These are phyloP conservation scores for Bombus sylvicola DNA, from an alignment of 1,140 invertebrate genomes.

Conservation along the genomic window DNA sequence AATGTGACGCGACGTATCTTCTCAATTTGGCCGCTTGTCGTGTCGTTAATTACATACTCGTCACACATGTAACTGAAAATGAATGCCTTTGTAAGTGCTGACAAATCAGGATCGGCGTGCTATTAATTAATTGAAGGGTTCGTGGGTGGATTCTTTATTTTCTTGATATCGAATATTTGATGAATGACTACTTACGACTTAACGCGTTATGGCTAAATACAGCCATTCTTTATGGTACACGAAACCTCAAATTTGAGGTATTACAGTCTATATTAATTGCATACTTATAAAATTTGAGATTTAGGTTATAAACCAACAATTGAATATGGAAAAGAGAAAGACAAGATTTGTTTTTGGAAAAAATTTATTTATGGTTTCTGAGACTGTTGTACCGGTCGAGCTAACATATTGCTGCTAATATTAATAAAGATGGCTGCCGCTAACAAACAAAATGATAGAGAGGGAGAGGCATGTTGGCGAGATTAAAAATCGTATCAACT, in stretches of 20 bases:
- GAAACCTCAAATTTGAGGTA: too few relatives aligned
- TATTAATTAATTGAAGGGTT: neutral
- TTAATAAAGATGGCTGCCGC: neutral
- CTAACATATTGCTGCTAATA: neutral
- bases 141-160: neutral
- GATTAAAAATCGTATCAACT: conserved; percentile 13
- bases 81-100: neutral
- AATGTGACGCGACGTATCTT: conserved; percentile 83
- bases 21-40: conserved; percentile 85
- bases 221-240: too few relatives aligned
- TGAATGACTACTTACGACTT: too few relatives aligned
- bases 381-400: too few relatives aligned
- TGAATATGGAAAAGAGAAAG: too few relatives aligned
- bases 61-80: conserved; percentile 90
- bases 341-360: too few relatives aligned
- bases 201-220: too few relatives aligned
- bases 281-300: too few relatives aligned
- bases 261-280: too few relatives aligned
- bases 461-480: neutral
- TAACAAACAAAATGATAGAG: neutral
- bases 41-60: conserved; percentile 91
- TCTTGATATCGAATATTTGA: neutral
- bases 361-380: too few relatives aligned
- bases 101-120: too few relatives aligned
- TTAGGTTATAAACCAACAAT: too few relatives aligned